Conservation (phyloP, 2,797 vertebrate species). For the Sarcoramphus papa region DNA sequence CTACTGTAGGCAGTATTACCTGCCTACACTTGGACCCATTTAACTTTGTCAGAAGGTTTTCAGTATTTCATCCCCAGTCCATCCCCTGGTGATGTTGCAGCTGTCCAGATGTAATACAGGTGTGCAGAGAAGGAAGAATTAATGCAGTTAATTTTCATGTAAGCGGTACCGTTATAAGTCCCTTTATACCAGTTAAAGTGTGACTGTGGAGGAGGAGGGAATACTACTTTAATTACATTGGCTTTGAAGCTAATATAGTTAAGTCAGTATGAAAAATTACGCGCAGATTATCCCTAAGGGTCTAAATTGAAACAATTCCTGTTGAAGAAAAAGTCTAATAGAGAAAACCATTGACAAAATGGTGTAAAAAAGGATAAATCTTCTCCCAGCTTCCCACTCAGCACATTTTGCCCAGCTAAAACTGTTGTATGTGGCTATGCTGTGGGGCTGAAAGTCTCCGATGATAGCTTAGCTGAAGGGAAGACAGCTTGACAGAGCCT, state of each 20-base stretch:
- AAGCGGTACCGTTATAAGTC: constrained; percentile 4
- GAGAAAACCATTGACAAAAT: not conserved
- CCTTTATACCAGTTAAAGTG: constrained; percentile 41
- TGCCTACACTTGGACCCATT: not conserved
- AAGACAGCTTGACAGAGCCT: not conserved
- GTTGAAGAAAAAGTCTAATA: constrained; percentile 16
- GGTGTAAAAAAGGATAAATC: not conserved
- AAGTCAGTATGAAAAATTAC: constrained; percentile 54
- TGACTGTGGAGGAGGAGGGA: constrained; percentile 31
- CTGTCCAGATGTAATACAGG: constrained; percentile 17
- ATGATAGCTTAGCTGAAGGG: not conserved
- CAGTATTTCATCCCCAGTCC: not conserved
- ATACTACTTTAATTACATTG: constrained; percentile 48
- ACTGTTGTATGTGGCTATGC: not conserved
- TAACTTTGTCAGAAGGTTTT: not conserved
- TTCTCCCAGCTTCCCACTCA: not conserved
- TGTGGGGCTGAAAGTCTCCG: not conserved
- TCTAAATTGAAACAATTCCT: constrained; percentile 32
- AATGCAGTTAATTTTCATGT: constrained; percentile 46
- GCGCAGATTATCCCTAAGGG: not conserved
- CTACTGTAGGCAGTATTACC: not conserved
- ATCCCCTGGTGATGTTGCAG: not conserved
- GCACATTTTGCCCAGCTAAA: not conserved
- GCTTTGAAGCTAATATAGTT: constrained; percentile 51
- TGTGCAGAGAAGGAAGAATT: constrained; percentile 27